Evolutionary conservation across 2,797 vertebrate species (phyloP), one percentile per base, ranked within the genome.

Genomic region (Semotilus atromaculatus): DNA sequence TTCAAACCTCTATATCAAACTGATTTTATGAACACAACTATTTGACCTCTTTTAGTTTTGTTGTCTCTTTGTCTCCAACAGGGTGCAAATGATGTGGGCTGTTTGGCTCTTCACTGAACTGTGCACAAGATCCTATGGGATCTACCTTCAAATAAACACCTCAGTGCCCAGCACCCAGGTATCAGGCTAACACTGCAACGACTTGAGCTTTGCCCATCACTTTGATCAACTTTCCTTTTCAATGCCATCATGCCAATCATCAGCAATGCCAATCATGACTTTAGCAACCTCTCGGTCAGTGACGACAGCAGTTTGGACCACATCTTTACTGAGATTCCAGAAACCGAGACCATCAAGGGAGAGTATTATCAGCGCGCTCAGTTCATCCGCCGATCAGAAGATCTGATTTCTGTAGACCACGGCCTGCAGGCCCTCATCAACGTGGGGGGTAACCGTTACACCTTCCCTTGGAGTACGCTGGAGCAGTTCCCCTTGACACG

Each of bases 401-500:
- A 96, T 83, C 92, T 93, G 83, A 87, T 92, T 4, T 92, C 94
- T 2, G 86, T 91, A 0, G 96, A 97, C 89, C 94, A 96, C 4
- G 94, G 94, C 71, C 90, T 93, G 73, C 94, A 97, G 91, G 94
- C 97, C 8, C 95, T 99, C 90, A 95, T 97, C 84, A 97, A 97
- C 0, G 98, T 99, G 0, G 98, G 98, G 0, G 98, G 98, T 16
- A 95, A 96, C 92, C 94, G 96, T 43, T 99, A 98, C 89, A 89
- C 96, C 19, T 95, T 99, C 75, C 97, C 97, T 23, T 99, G 98
- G 97, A 97, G 96, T 89, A 98, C 97, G 0, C 89, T 99, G 90
- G 98, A 99, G 36, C 95, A 95, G 87, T 99, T 99, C 29, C 98
- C 98, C 0, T 94, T 96, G 86, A 98, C 96, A 75, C 94, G 98